phyloP scores from a whole-genome alignment of 2,113 vertebrate genomes.

The Lipotes vexillifer region DNA sequence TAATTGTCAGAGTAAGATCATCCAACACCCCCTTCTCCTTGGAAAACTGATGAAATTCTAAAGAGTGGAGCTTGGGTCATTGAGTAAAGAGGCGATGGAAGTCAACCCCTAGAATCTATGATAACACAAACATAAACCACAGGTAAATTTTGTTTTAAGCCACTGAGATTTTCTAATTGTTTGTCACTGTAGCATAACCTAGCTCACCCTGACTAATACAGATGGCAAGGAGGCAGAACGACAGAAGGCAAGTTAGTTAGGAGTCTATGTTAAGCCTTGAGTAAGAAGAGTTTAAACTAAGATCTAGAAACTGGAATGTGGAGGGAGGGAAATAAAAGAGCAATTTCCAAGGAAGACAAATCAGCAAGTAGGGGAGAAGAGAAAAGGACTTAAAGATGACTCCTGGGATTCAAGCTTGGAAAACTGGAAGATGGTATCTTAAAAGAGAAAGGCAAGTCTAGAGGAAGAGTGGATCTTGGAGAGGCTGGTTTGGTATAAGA shows the following conservation, averaged over 20 bases:
- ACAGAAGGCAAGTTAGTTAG: not conserved
- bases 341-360: not conserved
- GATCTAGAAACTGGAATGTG: not conserved
- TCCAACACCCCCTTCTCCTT: not conserved
- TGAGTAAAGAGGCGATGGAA: not conserved
- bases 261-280: not conserved
- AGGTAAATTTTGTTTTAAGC: not conserved
- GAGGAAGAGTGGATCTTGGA: not conserved
- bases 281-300: not conserved
- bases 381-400: not conserved
- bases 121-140: not conserved
- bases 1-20: not conserved
- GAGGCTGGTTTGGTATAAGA: not conserved
- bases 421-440: not conserved
- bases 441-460: not conserved
- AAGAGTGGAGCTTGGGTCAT: not conserved
- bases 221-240: not conserved
- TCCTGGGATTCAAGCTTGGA: not conserved
- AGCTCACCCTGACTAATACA: not conserved
- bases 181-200: not conserved
- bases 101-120: not conserved
- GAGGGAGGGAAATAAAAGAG: not conserved
- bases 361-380: not conserved
- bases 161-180: not conserved
- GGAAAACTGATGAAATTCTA: not conserved